Conservation (phyloP, 2,888 invertebrate genomes). For the Caenorhabditis sp. region DNA sequence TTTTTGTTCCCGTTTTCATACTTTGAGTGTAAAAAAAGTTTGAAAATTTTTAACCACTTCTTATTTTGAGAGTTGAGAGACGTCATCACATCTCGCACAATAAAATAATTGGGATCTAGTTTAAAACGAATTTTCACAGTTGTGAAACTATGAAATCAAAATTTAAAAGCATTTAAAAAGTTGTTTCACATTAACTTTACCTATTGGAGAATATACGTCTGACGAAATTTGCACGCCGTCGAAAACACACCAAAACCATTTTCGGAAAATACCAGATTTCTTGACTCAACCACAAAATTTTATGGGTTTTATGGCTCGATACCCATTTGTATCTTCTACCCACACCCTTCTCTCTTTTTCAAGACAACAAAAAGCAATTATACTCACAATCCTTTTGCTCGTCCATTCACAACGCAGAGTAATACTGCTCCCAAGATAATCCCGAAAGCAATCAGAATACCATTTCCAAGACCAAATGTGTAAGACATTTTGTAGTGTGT, state of each 20-base stretch:
- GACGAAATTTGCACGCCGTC: constrained; percentile 20
- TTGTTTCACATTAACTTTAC: not conserved
- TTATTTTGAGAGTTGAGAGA: too few species aligned
- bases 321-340: not conserved
- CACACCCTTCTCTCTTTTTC: constrained; percentile 3
- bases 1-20: not conserved
- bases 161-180: too few species aligned
- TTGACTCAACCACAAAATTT: not conserved
- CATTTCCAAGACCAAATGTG: constrained; percentile 63
- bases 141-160: too few species aligned
- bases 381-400: constrained; percentile 66
- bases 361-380: constrained; percentile 44
- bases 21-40: too few species aligned
- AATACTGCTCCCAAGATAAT: constrained; percentile 34
- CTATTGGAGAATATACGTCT: constrained; percentile 41
- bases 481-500: constrained; percentile 53
- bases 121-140: too few species aligned
- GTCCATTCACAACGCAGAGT: constrained; percentile 45
- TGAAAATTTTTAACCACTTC: too few species aligned
- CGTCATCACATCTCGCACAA: too few species aligned
- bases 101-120: too few species aligned
- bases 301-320: not conserved
- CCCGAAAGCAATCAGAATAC: constrained; percentile 52
- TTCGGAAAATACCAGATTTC: not conserved
- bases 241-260: constrained; percentile 29